These are phyloP conservation scores for Tetraneura akinire DNA, from an alignment of 1,140 invertebrate genomes.

Conservation along the genomic window DNA sequence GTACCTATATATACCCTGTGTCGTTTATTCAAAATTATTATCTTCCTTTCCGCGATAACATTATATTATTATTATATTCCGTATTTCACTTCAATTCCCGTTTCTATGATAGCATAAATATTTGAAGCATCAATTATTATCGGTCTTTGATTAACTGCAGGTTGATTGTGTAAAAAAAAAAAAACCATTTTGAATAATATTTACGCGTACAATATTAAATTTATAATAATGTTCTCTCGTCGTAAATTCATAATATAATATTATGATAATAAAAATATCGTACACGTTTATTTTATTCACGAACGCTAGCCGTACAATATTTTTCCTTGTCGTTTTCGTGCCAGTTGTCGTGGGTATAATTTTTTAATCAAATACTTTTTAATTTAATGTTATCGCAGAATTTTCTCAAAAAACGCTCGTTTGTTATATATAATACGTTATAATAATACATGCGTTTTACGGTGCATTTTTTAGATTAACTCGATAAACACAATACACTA, in stretches of 20 bases:
- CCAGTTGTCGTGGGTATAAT: neutral
- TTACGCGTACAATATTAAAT: neutral
- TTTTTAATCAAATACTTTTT: neutral
- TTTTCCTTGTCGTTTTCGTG: too few species aligned
- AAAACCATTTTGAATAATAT: neutral
- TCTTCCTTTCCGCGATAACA: too few species aligned
- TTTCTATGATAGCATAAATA: neutral
- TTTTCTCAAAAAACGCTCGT: too few species aligned
- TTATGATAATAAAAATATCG: neutral
- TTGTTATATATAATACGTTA: neutral
- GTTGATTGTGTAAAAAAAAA: neutral
- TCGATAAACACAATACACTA: neutral
- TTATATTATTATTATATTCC: neutral
- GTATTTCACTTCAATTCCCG: neutral
- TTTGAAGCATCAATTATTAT: neutral
- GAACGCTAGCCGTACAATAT: neutral
- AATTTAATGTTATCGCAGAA: slow-evolving; percentile 23
- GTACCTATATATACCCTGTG: too few species aligned
- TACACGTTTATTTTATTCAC: too few species aligned
- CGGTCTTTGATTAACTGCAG: neutral
- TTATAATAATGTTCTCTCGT: too few species aligned
- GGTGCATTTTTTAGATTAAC: slow-evolving; percentile 15
- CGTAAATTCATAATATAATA: too few species aligned
- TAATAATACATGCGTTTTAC: neutral
- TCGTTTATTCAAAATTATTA: neutral